phyloP scores from a whole-genome alignment of 23 tunicate genomes.

The Clavelina lepadiformis region DNA sequence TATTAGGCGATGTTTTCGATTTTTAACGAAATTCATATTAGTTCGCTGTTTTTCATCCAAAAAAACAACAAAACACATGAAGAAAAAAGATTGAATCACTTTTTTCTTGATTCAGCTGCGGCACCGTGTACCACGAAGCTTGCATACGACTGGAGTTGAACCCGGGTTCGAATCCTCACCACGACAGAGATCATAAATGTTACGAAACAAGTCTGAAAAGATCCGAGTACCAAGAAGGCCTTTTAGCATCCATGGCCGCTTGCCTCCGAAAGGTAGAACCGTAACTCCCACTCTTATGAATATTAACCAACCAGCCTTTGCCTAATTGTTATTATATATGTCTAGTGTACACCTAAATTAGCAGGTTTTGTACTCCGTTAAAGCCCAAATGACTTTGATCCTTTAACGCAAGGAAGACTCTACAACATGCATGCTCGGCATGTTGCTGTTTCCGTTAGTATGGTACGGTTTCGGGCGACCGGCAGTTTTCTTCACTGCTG shows the following conservation, averaged over 20 bases:
- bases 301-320: too few relatives aligned
- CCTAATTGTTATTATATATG: too few relatives aligned
- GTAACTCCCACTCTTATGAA: too few relatives aligned
- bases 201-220: conserved; percentile 16
- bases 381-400: neutral
- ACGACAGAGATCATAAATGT: conserved; percentile 27
- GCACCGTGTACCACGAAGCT: conserved; percentile 62
- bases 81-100: too few relatives aligned
- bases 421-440: too few relatives aligned
- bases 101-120: conserved; percentile 35
- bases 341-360: neutral
- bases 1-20: neutral
- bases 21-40: neutral
- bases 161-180: conserved; percentile 24
- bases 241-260: conserved; percentile 1
- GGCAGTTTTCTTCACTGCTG: too few relatives aligned
- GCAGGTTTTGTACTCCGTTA: neutral
- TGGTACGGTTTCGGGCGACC: too few relatives aligned
- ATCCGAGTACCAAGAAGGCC: conserved; percentile 10
- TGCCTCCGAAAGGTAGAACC: too few relatives aligned
- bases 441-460: too few relatives aligned
- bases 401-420: too few relatives aligned
- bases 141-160: conserved; percentile 44
- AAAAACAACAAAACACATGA: too few relatives aligned
- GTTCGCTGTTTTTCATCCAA: neutral